phyloP scores from a whole-genome alignment of 2,888 invertebrate species.

The Pseudococcus jackbeardsleyi region DNA sequence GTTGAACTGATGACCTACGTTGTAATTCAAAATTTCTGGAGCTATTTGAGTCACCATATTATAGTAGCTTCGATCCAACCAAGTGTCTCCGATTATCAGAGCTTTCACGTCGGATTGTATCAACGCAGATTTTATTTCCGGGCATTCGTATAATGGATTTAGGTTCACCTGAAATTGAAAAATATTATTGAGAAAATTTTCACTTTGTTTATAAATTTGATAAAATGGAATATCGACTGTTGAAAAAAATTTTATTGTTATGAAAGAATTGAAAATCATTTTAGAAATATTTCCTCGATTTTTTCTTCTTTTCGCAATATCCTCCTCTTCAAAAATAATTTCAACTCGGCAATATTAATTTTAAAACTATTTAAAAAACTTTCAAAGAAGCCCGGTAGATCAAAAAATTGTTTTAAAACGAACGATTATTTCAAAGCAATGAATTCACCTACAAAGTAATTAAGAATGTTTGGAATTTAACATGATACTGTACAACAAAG shows the following conservation, averaged over 20 bases:
- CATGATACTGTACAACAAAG: not conserved
- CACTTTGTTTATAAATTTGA: not conserved
- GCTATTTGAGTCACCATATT: conserved; percentile 75
- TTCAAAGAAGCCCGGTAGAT: no score
- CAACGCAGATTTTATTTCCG: conserved; percentile 81
- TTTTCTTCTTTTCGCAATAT: not conserved
- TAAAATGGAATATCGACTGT: no score
- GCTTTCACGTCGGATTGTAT: conserved; percentile 80
- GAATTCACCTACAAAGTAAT: not conserved
- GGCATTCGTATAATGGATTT: conserved; percentile 80
- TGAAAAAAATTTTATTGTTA: not conserved
- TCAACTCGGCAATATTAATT: no score
- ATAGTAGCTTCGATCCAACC: conserved; percentile 79
- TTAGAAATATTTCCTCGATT: no score
- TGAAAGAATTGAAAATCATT: not conserved
- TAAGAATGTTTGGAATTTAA: not conserved
- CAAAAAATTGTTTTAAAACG: not conserved
- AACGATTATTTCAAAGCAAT: not conserved
- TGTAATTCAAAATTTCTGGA: conserved; percentile 73
- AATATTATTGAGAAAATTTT: not conserved
- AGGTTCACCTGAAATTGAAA: conserved; percentile 76
- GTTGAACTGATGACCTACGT: conserved; percentile 69
- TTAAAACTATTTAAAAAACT: no score
- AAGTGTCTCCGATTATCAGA: conserved; percentile 76
- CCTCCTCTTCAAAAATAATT: not conserved